Evolutionary conservation across 64 coral and sea anemone species (phyloP).

Genomic region (Montipora sp.): DNA sequence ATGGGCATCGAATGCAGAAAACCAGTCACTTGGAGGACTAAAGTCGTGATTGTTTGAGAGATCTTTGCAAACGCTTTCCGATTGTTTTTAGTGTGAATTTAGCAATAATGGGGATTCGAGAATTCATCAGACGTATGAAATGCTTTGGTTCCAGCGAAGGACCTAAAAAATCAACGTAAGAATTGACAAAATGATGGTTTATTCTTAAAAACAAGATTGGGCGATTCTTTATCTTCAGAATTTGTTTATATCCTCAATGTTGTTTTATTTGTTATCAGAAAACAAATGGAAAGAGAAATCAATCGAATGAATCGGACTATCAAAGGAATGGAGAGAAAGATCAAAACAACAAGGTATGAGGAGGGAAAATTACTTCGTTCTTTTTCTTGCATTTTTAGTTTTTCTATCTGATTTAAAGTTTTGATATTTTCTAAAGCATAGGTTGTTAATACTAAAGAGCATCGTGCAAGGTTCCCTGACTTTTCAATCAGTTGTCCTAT

Average conservation of each 20-base stretch:
- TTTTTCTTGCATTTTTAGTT: neutral
- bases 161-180: neutral
- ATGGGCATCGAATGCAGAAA: neutral
- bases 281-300: slow-evolving; percentile 17
- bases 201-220: neutral
- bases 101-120: neutral
- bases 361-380: neutral
- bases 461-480: no score
- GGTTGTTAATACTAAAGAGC: no score
- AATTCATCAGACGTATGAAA: neutral
- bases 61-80: no score
- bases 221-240: neutral
- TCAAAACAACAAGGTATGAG: neutral
- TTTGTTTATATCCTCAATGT: neutral
- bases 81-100: neutral
- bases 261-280: neutral
- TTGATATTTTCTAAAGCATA: no score
- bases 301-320: neutral
- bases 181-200: neutral
- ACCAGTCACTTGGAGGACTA: neutral
- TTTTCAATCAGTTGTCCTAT: no score
- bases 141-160: neutral
- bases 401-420: neutral
- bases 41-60: neutral
- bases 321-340: slow-evolving; percentile 1